Evolutionary conservation across 2,888 invertebrate genomes (phyloP), one percentile per base, ranked within the genome.

Genomic region (Drosophila leonis): DNA sequence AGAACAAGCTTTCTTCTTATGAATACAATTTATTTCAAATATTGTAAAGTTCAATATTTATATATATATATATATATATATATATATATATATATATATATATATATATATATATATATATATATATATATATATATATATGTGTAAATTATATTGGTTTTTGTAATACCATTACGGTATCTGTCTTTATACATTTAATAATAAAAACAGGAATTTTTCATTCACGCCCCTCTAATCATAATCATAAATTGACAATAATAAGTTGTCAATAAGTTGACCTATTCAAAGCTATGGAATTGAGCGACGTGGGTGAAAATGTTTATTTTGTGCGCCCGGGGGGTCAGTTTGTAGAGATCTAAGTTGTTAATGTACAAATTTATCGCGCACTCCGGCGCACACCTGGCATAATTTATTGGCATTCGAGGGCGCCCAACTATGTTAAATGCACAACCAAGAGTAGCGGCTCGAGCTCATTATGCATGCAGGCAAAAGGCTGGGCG

Each of bases 331-430:
- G 49, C 9, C 49, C 20, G 29, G n/a, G 29, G 42, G 37, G 27
- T 33, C 39, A 44, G 35, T 27, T 44, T 27, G 27, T 4, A 56
- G 41, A 44, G 15, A 24, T n/a, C 18, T 29, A 56, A 39, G 60
- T 55, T 18, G 29, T 29, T 48, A 77, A 59, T 77, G 62, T 49
- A 56, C 56, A 54, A 66, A 66, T 65, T 70, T 78, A 70, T 56
- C 62, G 46, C 61, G 65, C 35, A 49, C 29, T 31, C 68, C 33
- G n/a, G 9, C 48, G 65, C 75, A 72, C 71, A 75, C 78, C 85
- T 72, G 33, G 10, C 46, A 57, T 72, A 78, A 88, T 84, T 90
- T 90, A 90, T 82, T 69, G 62, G 59, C 68, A 66, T 60, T 68
- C 60, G 70, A 55, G 68, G 59, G 44, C 49, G 42, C 60, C 54